Percentiles rank a stretch among this genome's conserved stretches.
phyloP scores from a whole-genome alignment of 2,797 vertebrate genomes.

The Lycodopsis pacificus region DNA sequence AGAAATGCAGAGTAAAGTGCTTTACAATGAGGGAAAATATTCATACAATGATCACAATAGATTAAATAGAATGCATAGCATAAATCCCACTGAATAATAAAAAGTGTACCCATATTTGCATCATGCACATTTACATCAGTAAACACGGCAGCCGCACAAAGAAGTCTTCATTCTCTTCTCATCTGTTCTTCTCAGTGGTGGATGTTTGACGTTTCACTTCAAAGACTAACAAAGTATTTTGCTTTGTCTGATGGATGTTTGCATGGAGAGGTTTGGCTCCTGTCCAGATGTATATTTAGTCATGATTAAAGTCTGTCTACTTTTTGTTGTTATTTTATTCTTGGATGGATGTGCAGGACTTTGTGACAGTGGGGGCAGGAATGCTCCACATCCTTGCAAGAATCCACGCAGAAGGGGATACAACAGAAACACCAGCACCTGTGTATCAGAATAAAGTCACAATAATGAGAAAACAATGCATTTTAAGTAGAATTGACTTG shows the following conservation, averaged over 20 bases:
- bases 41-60: no score
- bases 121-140: no score
- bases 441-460: slow-evolving; percentile 9
- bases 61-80: no score
- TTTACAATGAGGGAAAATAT: no score
- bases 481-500: no score
- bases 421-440: slow-evolving; percentile 73
- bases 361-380: slow-evolving; percentile 73
- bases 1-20: slow-evolving; percentile 55
- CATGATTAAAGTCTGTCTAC: not conserved
- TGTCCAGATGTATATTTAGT: not conserved
- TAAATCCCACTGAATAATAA: no score
- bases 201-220: no score
- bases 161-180: no score
- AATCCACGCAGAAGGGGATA: slow-evolving; percentile 74
- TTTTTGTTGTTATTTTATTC: slow-evolving; percentile 7
- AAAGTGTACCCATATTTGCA: no score
- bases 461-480: not conserved
- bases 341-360: slow-evolving; percentile 65
- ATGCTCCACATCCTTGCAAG: slow-evolving; percentile 80
- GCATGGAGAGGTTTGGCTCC: not conserved
- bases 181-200: no score
- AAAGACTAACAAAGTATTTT: no score
- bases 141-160: no score
- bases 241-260: not conserved